A percentile compares a stretch with the other conserved stretches of the same genome.
Evolutionary conservation across 2,888 invertebrate species (phyloP).

Genomic region (Acleris cristana): DNA sequence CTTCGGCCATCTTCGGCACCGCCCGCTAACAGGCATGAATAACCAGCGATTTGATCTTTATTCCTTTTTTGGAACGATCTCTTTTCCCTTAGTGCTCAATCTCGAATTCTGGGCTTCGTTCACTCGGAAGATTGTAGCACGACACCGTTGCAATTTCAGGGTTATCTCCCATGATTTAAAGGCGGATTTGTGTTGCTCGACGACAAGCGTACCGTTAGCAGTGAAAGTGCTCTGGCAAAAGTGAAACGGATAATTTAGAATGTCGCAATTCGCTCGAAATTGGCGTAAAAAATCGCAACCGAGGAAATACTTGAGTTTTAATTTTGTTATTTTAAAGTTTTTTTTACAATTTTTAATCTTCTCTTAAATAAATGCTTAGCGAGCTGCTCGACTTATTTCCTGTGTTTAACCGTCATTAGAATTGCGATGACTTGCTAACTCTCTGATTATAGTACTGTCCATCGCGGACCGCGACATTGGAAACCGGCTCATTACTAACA

Average conservation of each 20-base stretch:
- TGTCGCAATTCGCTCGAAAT: slow-evolving; percentile 68
- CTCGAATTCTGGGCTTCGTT: slow-evolving; percentile 42
- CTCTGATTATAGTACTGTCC: slow-evolving; percentile 30
- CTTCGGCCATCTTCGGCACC: slow-evolving; percentile 55
- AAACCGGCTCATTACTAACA: slow-evolving; percentile 35
- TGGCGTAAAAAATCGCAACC: slow-evolving; percentile 67
- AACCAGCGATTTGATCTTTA: slow-evolving; percentile 44
- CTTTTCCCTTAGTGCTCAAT: slow-evolving; percentile 45
- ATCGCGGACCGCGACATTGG: slow-evolving; percentile 30
- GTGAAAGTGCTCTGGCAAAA: slow-evolving; percentile 79
- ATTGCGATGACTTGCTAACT: slow-evolving; percentile 27
- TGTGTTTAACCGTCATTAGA: slow-evolving; percentile 20
- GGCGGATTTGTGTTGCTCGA: slow-evolving; percentile 53
- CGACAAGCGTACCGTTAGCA: slow-evolving; percentile 67
- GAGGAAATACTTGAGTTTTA: slow-evolving; percentile 60
- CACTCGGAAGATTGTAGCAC: slow-evolving; percentile 9
- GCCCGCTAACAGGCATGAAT: slow-evolving; percentile 24
- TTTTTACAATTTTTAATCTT: slow-evolving; percentile 15
- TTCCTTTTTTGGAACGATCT: slow-evolving; percentile 43
- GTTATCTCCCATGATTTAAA: slow-evolving; percentile 43
- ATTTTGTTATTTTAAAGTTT: slow-evolving; percentile 5
- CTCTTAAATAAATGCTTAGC: slow-evolving; percentile 17
- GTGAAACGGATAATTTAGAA: slow-evolving; percentile 76
- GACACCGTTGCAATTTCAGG: slow-evolving; percentile 8
- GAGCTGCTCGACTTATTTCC: slow-evolving; percentile 23